These are phyloP conservation scores for Drosophila hydei DNA, from an alignment of 1,140 invertebrate genomes.

Conservation along the genomic window DNA sequence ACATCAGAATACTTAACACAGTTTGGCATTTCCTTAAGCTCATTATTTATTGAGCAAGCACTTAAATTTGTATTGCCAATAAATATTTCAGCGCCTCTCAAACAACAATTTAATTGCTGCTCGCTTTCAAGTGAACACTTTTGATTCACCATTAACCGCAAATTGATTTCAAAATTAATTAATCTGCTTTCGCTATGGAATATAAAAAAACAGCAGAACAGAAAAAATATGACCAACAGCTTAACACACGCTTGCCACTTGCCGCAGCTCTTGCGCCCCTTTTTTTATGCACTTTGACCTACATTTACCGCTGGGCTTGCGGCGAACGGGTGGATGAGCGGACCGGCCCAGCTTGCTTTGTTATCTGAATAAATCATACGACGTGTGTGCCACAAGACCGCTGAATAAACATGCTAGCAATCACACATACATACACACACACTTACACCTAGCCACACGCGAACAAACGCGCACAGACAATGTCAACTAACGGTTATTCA, in stretches of 20 bases:
- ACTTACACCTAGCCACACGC: conserved; percentile 16
- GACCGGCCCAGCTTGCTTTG: conserved; percentile 31
- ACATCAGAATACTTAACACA: too few relatives aligned
- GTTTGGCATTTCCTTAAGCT: not conserved
- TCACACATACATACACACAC: conserved; percentile 29
- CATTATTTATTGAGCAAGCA: not conserved
- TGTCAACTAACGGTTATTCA: conserved; percentile 15
- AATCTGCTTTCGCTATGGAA: conserved; percentile 3
- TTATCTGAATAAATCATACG: conserved; percentile 76
- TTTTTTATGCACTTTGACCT: conserved; percentile 56
- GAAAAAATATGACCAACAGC: conserved; percentile 4
- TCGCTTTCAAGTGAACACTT: not conserved
- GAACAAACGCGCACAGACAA: conserved; percentile 27
- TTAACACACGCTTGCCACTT: conserved; percentile 28
- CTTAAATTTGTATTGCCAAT: not conserved
- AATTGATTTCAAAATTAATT: conserved; percentile 26
- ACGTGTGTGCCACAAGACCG: conserved; percentile 62
- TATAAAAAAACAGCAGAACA: not conserved
- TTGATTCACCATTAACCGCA: not conserved
- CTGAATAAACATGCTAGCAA: conserved; percentile 53
- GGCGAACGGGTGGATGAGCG: not conserved
- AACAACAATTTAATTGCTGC: not conserved
- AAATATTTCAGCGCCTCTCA: not conserved
- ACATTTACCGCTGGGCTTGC: conserved; percentile 49
- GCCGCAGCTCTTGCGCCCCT: not conserved